Base-by-base conservation (phyloP, 2,888 invertebrate species). In the Lottia gigantea region DNA sequence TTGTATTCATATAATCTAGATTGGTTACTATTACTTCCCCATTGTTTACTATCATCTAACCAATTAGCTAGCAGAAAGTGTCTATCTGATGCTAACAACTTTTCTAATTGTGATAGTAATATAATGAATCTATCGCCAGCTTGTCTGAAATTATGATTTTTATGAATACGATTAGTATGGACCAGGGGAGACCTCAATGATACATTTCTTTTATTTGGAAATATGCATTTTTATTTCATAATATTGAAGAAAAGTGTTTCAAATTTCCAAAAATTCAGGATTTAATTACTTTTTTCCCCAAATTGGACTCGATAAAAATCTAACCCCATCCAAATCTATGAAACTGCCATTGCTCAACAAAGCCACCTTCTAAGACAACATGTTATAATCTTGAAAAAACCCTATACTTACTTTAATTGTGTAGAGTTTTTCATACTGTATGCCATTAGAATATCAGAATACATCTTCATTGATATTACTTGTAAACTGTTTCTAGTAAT, bases 401-500 rank as follows among this genome's bases (percentile, higher is more conserved):
- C n/a, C n/a, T n/a, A n/a, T 49, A 75, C 82, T 81, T 77, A 85
- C 85, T 74, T 23, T 19, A 84, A 65, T 15, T 64, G 68, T 6
- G 61, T 62, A 4, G 66, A 66, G 73, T 90, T 82, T 70, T 89
- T 89, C 0, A 78, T 77, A 23, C 81, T 84, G 79, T 89, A 91
- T 3, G 89, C 88, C 8, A 71, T 67, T 1, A 91, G 86, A 1
- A 94, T 82, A 16, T 91, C 90, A 0, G 90, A 76, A 82, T 95
- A 96, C 49, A 92, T 87, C 64, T 91, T 90, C 81, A 94, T 76
- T 0, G 92, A 92, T 78, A 92, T 90, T 71, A 94, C 90, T 88
- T 96, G 95, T 23, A 97, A 89, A 25, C 92, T 92, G 90, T 97
- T 96, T 62, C 97, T 91, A 0, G 95, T 94, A 2, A 96, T 87